These are phyloP conservation scores for Zygogramma bicolorata DNA, from an alignment of 2,888 invertebrate species.

Conservation along the genomic window DNA sequence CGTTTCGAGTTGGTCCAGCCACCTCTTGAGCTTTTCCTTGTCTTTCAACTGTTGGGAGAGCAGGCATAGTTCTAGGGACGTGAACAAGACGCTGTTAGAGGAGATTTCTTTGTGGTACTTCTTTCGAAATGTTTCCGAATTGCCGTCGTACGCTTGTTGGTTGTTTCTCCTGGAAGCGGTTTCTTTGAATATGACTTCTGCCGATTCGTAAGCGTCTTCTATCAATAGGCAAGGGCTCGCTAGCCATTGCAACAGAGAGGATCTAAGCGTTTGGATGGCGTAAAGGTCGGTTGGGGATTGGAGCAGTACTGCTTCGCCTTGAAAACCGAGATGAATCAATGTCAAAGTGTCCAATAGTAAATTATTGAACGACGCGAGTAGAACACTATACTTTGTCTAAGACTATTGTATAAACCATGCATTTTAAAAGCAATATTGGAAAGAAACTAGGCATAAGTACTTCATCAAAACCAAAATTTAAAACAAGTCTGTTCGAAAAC, in stretches of 20 bases:
- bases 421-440: too few relatives aligned
- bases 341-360: too few relatives aligned
- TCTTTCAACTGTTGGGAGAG: constrained; percentile 44
- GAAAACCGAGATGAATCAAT: too few relatives aligned
- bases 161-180: neutral
- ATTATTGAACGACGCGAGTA: too few relatives aligned
- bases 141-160: neutral
- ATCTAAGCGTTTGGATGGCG: constrained; percentile 42
- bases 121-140: constrained; percentile 32
- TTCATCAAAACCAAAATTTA: too few relatives aligned
- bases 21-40: constrained; percentile 38
- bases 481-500: too few relatives aligned
- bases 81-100: constrained; percentile 47
- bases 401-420: too few relatives aligned
- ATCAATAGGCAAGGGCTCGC: constrained; percentile 32
- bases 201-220: constrained; percentile 25
- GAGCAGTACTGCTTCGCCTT: constrained; percentile 37
- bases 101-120: constrained; percentile 34
- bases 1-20: constrained; percentile 46
- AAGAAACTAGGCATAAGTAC: too few relatives aligned
- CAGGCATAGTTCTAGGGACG: constrained; percentile 48
- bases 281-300: constrained; percentile 18
- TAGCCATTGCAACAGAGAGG: constrained; percentile 50
- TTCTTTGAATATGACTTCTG: constrained; percentile 26
- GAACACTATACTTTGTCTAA: too few relatives aligned